phyloP scores from a whole-genome alignment of 2,113 vertebrate genomes.

The Etheostoma cragini region DNA sequence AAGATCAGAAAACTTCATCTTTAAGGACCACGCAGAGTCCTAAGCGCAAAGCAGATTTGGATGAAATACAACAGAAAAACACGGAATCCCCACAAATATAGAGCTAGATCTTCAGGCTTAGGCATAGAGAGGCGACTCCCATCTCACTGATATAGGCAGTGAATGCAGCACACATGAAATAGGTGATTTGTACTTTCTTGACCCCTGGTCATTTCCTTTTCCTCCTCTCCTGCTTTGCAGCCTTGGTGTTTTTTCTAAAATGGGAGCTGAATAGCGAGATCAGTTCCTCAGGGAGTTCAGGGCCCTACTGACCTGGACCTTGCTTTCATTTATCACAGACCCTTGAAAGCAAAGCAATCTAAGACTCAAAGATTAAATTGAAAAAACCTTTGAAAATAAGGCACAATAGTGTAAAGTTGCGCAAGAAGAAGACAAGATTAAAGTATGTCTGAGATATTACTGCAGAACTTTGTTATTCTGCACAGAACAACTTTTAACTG shows the following conservation, averaged over 20 bases:
- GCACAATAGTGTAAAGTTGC: background rate
- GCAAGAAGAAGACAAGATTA: background rate
- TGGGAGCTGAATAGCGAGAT: conserved; percentile 37
- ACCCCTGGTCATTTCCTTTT: conserved; percentile 40
- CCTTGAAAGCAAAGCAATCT: conserved; percentile 26
- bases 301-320: conserved; percentile 23
- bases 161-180: conserved; percentile 9
- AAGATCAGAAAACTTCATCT: conserved; percentile 14
- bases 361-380: conserved; percentile 22
- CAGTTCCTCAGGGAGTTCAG: conserved; percentile 32
- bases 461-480: too few species aligned
- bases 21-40: background rate
- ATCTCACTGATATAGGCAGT: background rate
- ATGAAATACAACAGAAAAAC: background rate
- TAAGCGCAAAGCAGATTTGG: background rate
- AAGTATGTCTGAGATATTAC: background rate
- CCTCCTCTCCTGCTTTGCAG: conserved; percentile 18
- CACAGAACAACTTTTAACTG: conserved; percentile 3
- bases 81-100: background rate
- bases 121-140: background rate
- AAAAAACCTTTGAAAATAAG: conserved; percentile 1
- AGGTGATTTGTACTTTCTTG: conserved; percentile 18
- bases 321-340: conserved; percentile 41
- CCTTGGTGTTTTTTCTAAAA: conserved; percentile 21
- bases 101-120: background rate